Conservation (phyloP, 2,113 vertebrate species). For the Columbina picui region DNA sequence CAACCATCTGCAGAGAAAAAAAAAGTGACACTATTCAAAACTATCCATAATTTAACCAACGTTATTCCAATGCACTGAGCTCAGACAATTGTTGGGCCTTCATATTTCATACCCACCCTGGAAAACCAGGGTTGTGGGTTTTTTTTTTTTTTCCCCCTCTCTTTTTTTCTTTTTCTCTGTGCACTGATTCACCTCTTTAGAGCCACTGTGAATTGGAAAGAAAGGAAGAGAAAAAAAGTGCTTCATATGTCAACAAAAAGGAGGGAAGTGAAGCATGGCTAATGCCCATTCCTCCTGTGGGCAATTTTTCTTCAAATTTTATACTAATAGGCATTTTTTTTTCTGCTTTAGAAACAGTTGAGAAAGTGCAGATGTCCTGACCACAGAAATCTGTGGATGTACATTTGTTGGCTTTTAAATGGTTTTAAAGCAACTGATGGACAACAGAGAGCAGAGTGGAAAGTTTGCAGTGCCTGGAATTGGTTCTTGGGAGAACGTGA, state of each 20-base stretch:
- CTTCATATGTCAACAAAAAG: constrained; percentile 80
- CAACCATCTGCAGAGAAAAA: constrained; percentile 90
- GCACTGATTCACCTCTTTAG: constrained; percentile 85
- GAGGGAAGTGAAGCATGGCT: constrained; percentile 82
- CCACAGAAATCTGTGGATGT: constrained; percentile 68
- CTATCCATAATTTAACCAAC: constrained; percentile 97
- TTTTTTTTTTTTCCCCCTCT: constrained; percentile 6
- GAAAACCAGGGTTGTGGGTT: constrained; percentile 76
- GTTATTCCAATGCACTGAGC: constrained; percentile 88
- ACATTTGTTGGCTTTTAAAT: constrained; percentile 43
- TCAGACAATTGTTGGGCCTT: constrained; percentile 82
- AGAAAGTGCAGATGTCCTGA: constrained; percentile 82
- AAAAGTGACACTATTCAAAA: constrained; percentile 93
- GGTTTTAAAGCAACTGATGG: constrained; percentile 44
- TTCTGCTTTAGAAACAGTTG: constrained; percentile 79
- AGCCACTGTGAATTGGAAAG: constrained; percentile 82
- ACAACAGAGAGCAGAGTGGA: constrained; percentile 33
- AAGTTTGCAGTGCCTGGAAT: constrained; percentile 60
- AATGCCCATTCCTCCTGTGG: constrained; percentile 80
- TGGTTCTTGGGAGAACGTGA: neutral
- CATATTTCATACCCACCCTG: constrained; percentile 89
- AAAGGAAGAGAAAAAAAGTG: constrained; percentile 77
- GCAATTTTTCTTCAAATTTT: constrained; percentile 85
- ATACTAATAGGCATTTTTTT: constrained; percentile 80
- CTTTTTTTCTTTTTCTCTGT: constrained; percentile 78